These are phyloP conservation scores for Psammodynastes pulverulentus DNA, from an alignment of 2,113 vertebrate species.

Conservation along the genomic window DNA sequence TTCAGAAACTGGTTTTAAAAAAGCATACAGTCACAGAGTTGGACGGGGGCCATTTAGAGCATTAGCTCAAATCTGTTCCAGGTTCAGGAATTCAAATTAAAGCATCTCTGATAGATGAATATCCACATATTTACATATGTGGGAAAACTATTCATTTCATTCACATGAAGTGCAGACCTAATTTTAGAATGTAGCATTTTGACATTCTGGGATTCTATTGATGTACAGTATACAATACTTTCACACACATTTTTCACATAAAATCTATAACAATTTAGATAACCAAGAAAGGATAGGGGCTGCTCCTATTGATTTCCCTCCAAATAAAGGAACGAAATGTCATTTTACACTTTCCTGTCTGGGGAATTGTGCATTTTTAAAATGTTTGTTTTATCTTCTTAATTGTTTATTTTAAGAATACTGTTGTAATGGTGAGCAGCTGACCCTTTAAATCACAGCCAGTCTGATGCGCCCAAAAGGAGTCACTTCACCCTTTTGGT, in stretches of 20 bases:
- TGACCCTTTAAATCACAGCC: background rate
- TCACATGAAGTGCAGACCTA: background rate
- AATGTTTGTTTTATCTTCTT: background rate
- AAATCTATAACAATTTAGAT: background rate
- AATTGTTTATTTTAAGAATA: background rate
- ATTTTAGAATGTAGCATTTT: background rate
- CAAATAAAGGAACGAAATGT: background rate
- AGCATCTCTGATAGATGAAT: background rate
- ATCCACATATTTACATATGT: background rate
- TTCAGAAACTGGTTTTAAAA: background rate
- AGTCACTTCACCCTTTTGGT: background rate
- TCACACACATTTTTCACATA: background rate
- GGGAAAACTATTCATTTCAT: background rate
- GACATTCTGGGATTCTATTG: background rate
- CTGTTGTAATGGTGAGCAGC: background rate
- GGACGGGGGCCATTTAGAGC: background rate
- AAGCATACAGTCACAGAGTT: background rate
- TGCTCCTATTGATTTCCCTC: background rate
- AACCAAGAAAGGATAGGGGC: background rate
- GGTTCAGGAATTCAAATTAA: background rate
- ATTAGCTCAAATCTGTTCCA: background rate
- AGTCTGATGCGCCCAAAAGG: background rate
- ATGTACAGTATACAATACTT: background rate
- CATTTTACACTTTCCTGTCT: background rate
- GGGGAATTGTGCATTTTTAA: background rate